Conservation (phyloP, 2,797 vertebrate species). For the Gorsachius magnificus region DNA sequence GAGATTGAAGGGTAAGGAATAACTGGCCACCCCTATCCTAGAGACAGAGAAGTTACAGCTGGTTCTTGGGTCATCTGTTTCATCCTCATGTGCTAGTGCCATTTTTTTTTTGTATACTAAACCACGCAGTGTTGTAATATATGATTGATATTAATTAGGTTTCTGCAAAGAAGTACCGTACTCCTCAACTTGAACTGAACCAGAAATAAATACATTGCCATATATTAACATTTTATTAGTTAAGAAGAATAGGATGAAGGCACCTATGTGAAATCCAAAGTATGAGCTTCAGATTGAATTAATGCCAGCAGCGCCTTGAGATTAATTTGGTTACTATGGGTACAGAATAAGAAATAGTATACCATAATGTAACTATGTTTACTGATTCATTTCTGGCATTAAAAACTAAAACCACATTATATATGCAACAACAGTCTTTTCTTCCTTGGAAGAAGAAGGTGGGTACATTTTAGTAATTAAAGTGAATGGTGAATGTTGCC, state of each 20-base stretch:
- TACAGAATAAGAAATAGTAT: constrained; percentile 73
- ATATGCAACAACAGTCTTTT: constrained; percentile 67
- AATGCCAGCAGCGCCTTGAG: constrained; percentile 71
- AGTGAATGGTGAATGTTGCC: constrained; percentile 52
- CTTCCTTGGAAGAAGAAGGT: constrained; percentile 56
- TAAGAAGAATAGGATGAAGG: constrained; percentile 71
- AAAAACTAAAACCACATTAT: constrained; percentile 70
- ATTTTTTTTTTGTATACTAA: constrained; percentile 25
- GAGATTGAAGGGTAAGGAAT: neutral
- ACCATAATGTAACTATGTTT: constrained; percentile 72
- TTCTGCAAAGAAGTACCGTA: constrained; percentile 67
- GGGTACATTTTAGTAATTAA: constrained; percentile 69
- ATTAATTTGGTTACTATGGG: constrained; percentile 78
- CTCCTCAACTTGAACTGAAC: constrained; percentile 75
- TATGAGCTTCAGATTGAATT: constrained; percentile 72
- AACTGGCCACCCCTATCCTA: neutral
- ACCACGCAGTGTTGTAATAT: constrained; percentile 58
- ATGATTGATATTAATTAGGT: constrained; percentile 79
- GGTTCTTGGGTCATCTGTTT: constrained; percentile 36
- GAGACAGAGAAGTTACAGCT: constrained; percentile 21
- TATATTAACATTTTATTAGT: constrained; percentile 79
- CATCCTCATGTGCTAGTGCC: neutral
- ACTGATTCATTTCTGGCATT: constrained; percentile 74
- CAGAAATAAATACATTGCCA: constrained; percentile 77
- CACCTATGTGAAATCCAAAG: constrained; percentile 73